phyloP scores from a whole-genome alignment of 1,140 invertebrate species.

The Danaus melanippus region DNA sequence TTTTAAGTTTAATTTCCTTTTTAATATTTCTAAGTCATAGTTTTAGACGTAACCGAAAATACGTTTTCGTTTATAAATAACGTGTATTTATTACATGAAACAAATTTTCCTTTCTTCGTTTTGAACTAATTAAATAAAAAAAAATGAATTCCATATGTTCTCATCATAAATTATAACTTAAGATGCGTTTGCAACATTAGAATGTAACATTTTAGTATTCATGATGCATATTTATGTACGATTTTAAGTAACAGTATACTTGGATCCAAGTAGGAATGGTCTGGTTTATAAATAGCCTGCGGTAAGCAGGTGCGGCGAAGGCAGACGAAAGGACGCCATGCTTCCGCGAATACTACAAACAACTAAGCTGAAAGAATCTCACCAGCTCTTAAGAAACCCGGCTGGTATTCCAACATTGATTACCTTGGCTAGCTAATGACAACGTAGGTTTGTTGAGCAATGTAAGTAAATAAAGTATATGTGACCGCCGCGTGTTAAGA shows the following conservation, averaged over 20 bases:
- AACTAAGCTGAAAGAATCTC: slow-evolving; percentile 21
- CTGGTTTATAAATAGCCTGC: slow-evolving; percentile 64
- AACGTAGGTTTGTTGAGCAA: slow-evolving; percentile 22
- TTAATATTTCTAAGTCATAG: no score
- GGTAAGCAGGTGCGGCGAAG: slow-evolving; percentile 48
- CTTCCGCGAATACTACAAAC: slow-evolving; percentile 46
- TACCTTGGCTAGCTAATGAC: slow-evolving; percentile 29
- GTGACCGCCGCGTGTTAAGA: slow-evolving; percentile 2
- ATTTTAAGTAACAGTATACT: slow-evolving; percentile 19
- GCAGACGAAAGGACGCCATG: slow-evolving; percentile 59
- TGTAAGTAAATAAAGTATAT: slow-evolving; percentile 23
- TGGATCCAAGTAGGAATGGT: slow-evolving; percentile 48
- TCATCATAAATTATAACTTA: no score
- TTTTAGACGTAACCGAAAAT: no score
- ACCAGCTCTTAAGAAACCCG: slow-evolving; percentile 25
- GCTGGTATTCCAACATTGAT: slow-evolving; percentile 27
- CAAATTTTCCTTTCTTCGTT: no score
- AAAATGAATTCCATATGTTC: no score
- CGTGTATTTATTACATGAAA: no score
- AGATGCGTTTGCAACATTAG: no score
- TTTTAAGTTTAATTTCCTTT: no score
- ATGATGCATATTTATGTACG: no score
- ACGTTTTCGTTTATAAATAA: no score
- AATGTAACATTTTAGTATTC: no score
- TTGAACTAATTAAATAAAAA: no score